Base-by-base conservation (phyloP, 1,140 invertebrate species). In the Centruroides sculpturatus region DNA sequence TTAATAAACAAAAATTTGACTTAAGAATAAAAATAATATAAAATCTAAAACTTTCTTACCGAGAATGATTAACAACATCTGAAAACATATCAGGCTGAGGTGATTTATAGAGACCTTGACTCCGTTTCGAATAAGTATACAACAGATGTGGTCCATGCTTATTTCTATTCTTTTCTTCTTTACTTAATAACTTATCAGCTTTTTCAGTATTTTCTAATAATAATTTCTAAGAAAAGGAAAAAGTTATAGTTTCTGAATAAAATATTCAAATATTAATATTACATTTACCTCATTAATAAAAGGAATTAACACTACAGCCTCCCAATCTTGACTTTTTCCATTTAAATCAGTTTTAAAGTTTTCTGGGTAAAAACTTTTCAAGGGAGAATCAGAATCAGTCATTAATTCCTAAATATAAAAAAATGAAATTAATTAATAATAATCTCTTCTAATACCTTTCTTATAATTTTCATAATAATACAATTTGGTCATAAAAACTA, bases 261-360 rank as follows among this genome's bases (percentile, higher is more conserved):
- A 41, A 8, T 41, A 41, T 8, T 41, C 8, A 41, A 8, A 41
- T 41, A 41, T 8, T 6, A 41, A 41, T 41, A 6, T 41, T 41
- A 41, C 0, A 41, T 41, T 41, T 41, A 41, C 41, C 41, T 97
- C 92, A 66, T 96, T 85, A 68, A 98, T 98, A 68, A 98, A 97
- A 1, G 94, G 94, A 69, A 98, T 93, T 1, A 98, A 77, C 7
- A 98, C 92, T 0, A 99, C 86, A 35, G 94, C 94, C 74, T 99
- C 95, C 94, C 94, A 99, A 62, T 96, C 91, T 68, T 96, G 87
- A 68, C 82, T 82, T 71, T 99, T 99, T 1, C 92, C 93, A 78
- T 99, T 83, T 11, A 81, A 69, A 77, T 92, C 89, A 0, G 85
- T 92, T 67, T 89, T 79, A 73, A 98, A 98, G 34, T 94, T 79